Conservation (phyloP, 30 jellyfish, hydroid and myxozoan species). For the Aurelia coerulea region DNA sequence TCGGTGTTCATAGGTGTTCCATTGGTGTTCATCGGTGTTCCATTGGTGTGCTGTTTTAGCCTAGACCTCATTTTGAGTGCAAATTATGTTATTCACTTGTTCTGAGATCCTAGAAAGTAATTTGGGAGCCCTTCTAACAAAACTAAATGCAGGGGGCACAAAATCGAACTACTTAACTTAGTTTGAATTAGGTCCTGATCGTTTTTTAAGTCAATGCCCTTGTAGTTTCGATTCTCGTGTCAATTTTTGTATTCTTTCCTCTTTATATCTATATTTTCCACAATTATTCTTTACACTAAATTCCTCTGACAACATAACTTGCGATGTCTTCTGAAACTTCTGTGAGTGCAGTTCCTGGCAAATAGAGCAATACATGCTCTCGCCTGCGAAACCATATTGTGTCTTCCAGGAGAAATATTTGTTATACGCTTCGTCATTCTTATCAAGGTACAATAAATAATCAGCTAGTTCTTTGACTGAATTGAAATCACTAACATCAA, state of each 20-base stretch:
- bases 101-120: too few relatives aligned
- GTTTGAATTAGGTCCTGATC: too few relatives aligned
- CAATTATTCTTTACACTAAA: neutral
- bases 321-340: neutral
- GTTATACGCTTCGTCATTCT: conserved; percentile 71
- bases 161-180: too few relatives aligned
- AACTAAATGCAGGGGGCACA: too few relatives aligned
- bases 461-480: conserved; percentile 73
- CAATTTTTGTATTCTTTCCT: neutral
- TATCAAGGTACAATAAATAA: conserved; percentile 59
- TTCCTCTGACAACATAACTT: neutral
- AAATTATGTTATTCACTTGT: too few relatives aligned
- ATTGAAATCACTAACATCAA: neutral
- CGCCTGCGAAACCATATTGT: conserved; percentile 29
- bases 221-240: neutral
- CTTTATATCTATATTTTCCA: neutral
- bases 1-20: too few relatives aligned
- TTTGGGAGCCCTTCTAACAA: too few relatives aligned
- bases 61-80: too few relatives aligned
- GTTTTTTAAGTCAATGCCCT: too few relatives aligned
- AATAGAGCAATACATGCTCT: neutral
- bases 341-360: conserved; percentile 12
- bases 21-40: too few relatives aligned
- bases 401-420: conserved; percentile 76
- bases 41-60: too few relatives aligned